Conservation (phyloP, 2,113 vertebrate genomes). For the Albula glossodonta region DNA sequence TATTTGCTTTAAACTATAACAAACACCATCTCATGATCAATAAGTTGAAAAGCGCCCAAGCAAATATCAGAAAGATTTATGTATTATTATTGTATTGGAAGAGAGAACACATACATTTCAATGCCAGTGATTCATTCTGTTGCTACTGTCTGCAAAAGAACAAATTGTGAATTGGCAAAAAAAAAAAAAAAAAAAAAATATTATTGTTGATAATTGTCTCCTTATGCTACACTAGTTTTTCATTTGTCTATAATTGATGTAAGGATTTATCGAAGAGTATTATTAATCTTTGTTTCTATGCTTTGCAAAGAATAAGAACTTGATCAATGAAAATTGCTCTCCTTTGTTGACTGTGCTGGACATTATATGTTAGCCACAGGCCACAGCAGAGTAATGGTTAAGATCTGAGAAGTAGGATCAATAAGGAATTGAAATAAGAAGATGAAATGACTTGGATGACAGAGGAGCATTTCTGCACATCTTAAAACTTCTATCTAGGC, state of each 20-base stretch:
- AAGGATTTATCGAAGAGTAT: slow-evolving; percentile 69
- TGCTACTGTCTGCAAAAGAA: slow-evolving; percentile 40
- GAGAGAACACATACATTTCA: slow-evolving; percentile 48
- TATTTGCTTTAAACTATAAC: slow-evolving; percentile 62
- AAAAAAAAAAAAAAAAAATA: slow-evolving; percentile 47
- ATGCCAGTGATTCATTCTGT: slow-evolving; percentile 59
- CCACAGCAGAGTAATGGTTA: slow-evolving; percentile 62
- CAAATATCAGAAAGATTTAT: slow-evolving; percentile 64
- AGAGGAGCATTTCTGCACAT: slow-evolving; percentile 50
- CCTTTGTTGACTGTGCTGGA: slow-evolving; percentile 69
- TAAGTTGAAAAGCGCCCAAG: slow-evolving; percentile 51
- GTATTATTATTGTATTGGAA: slow-evolving; percentile 59
- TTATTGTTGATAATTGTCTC: slow-evolving; percentile 47
- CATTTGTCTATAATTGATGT: slow-evolving; percentile 68
- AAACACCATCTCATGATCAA: slow-evolving; percentile 68
- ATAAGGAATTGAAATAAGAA: slow-evolving; percentile 71
- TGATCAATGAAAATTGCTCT: slow-evolving; percentile 76
- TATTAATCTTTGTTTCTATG: slow-evolving; percentile 75
- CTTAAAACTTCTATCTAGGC: slow-evolving; percentile 50
- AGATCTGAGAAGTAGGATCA: slow-evolving; percentile 62
- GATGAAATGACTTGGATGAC: slow-evolving; percentile 60
- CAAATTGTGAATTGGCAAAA: slow-evolving; percentile 20
- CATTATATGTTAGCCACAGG: slow-evolving; percentile 55
- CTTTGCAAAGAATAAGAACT: slow-evolving; percentile 62
- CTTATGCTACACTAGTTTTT: slow-evolving; percentile 52